Base-by-base conservation (phyloP, 1,140 invertebrate species). In the Aphelinus atriplicis region DNA sequence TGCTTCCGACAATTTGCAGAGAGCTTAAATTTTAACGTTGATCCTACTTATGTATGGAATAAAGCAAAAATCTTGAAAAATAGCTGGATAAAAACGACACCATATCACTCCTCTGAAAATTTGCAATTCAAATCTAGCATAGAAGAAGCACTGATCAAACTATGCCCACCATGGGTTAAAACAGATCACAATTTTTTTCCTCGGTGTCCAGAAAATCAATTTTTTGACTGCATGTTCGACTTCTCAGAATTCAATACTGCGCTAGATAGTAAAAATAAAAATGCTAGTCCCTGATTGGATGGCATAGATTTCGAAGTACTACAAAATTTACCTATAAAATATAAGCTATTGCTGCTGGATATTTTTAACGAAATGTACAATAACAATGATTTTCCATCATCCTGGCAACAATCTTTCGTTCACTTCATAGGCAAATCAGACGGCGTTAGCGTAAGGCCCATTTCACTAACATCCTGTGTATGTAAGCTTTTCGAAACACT, bases 401-500 rank as follows among this genome's bases (percentile, higher is more conserved):
- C 56, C 3, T 77, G 71, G 78, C 57, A 60, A 57, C 10, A 72
- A 3, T 66, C 60, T 10, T 62, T 56, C 9, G 63, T 76, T 42
- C 74, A 75, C 47, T 72, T 76, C 51, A 76, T 77, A n/a, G 62
- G 67, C 1, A 76, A 74, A 50, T 57, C 55, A 10, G 67, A 78
- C 43, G 50, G 62, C 5, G 60, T 51, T 5, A 75, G 66, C n/a
- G 60, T 65, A 2, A 63, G 72, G 51, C 78, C 78, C 4, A 75
- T 77, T 26, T 68, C 76, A 3, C 73, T 79, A 4, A 68, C 78
- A 3, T 71, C 77, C 5, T 78, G 75, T 26, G 3, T 77, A 0
- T 71, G 68, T 48, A 80, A 78, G 46, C 56, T 75, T 3, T 67
- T 67, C 1, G 65, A 67, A 42, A 67, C 47, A 6, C 5, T 67